Base-by-base conservation (phyloP, 2,888 invertebrate species). In the Sceliomorpha sp. region DNA sequence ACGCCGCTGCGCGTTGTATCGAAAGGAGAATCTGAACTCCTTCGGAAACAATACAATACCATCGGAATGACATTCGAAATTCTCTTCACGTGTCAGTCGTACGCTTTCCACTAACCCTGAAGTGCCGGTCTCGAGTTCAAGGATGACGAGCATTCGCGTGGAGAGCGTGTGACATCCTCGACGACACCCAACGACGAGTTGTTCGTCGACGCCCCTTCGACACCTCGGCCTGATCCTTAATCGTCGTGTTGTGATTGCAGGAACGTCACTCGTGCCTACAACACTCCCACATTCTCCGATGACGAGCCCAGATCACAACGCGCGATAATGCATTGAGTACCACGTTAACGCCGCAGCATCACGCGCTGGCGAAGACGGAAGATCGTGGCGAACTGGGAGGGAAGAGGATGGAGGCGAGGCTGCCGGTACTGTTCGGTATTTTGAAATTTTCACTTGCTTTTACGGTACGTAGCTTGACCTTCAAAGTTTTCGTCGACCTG, bases 231-330 rank as follows among this genome's bases (percentile, higher is more conserved):
- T 75, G 78, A 76, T 71, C 72, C 75, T 72, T 66, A 56, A 75
- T 74, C 55, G 60, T 55, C 59, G 64, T 67, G 67, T 70, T 67
- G 56, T 53, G 67, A 60, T 67, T 70, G 63, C 67, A 48, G 40
- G 51, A 67, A 55, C 67, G 63, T 62, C 72, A 66, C 55, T 62
- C 36, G 58, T 44, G 40, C 48, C 55, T 50, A 78, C 80, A 85
- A 82, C 85, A 85, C 86, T 84, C 85, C 86, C 85, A 86, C 85
- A 86, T 86, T 86, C 86, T 75, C 81, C 80, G 76, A 86, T 86
- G 86, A 86, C 86, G 82, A 82, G 80, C 82, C 83, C 71, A 79
- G 84, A 85, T 85, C 77, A 73, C 70, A 69, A 69, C 66, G 55
- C 63, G 64, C 50, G 69, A 73, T 73, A 56, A 59, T 62, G 50